Conservation (phyloP, 1,140 invertebrate species). For the Lasaia peninsularis region DNA sequence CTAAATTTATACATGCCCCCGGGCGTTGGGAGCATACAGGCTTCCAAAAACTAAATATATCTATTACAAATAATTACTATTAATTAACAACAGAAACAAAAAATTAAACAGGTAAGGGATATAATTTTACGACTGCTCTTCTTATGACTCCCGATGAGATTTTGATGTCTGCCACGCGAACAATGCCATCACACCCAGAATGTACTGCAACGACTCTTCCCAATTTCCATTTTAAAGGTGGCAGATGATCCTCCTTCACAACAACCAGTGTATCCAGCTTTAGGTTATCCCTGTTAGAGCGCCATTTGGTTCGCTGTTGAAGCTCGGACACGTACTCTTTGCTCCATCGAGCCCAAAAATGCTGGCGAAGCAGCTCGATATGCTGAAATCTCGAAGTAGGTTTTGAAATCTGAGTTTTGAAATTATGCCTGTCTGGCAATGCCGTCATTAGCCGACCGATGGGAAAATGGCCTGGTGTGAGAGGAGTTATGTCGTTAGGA, state of each 20-base stretch:
- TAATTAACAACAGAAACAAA: too few relatives aligned
- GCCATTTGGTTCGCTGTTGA: not conserved
- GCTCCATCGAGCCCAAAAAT: constrained; percentile 16
- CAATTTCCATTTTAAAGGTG: constrained; percentile 22
- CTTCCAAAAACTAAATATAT: too few relatives aligned
- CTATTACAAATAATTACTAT: too few relatives aligned
- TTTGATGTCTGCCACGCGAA: constrained; percentile 22
- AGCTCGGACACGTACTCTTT: not conserved
- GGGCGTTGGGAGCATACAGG: too few relatives aligned
- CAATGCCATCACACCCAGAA: constrained; percentile 19
- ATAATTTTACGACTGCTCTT: constrained; percentile 21
- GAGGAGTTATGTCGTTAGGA: constrained; percentile 28
- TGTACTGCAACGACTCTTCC: constrained; percentile 6
- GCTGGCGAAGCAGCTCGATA: constrained; percentile 17
- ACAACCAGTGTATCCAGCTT: constrained; percentile 19
- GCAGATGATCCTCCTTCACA: constrained; percentile 20
- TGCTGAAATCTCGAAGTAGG: constrained; percentile 18
- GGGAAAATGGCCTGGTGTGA: too few relatives aligned
- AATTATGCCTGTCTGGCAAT: constrained; percentile 10
- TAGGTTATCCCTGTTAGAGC: not conserved
- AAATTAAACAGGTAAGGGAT: constrained; percentile 15
- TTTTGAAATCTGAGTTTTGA: not conserved
- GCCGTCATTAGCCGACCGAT: constrained; percentile 38
- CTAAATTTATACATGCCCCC: too few relatives aligned
- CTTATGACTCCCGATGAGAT: constrained; percentile 14